Evolutionary conservation across 2,888 invertebrate species (phyloP), one percentile per base, ranked within the genome.

Genomic region (Patella depressa): DNA sequence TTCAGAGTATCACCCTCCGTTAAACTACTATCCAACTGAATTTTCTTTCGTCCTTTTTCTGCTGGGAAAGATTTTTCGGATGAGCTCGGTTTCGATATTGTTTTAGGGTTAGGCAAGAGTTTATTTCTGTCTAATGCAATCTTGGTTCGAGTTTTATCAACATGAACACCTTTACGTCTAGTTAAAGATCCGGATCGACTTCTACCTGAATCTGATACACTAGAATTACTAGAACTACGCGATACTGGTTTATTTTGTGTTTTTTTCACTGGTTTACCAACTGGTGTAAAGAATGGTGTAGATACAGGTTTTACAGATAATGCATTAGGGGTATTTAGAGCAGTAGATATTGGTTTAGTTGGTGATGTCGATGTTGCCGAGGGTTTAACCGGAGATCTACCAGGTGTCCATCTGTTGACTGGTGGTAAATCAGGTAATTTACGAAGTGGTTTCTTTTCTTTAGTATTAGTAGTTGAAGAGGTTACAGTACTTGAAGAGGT

Each of bases 61-160:
- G 81, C 81, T 17, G 81, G 83, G 3, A 75, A 74, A 19, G 59
- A 74, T 17, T 74, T 74, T 29, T 83, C 83, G 15, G 83, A 78
- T 11, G 80, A 80, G 11, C n/a, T 72, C 15, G 45, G n/a, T 24
- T 53, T 55, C 15, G 19, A 11, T 29, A 29, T 19, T 69, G 34
- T 57, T 69, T 29, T 71, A 19, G 82, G 81, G 69, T 80, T 79
- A 5, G 82, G 79, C 53, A 65, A 74, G 1, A 88, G 80, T 75
- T 82, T 86, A 9, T 82, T 82, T 78, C 83, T 84, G 81, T 88
- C 88, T 19, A 88, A 85, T 65, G 82, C 75, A 15, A 88, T 84
- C 76, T 84, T 86, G n/a, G 81, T 85, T 77, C 84, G 84, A 15
- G 74, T 15, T 45, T 65, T 69, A 34, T 74, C 69, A 17, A 74